Conservation (phyloP, 2,888 invertebrate species). For the Phengaris alcon region DNA sequence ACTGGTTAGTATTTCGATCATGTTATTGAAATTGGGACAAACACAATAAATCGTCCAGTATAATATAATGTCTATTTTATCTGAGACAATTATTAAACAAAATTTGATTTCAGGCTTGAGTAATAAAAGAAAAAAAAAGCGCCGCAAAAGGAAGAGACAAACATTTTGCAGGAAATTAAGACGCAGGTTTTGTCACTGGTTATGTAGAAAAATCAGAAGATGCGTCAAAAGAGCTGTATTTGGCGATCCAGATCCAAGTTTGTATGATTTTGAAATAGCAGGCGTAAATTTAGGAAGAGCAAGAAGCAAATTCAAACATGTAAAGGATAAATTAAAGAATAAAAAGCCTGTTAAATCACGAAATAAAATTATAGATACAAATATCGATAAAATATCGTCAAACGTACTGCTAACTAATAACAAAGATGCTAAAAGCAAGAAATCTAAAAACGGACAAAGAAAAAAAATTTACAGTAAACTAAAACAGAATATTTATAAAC, state of each 20-base stretch:
- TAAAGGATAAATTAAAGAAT: conserved; percentile 42
- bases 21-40: not conserved
- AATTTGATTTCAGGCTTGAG: not conserved
- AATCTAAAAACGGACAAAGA: not conserved
- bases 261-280: conserved; percentile 44
- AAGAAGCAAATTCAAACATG: conserved; percentile 27
- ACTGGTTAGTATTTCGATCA: not conserved
- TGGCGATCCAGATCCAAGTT: conserved; percentile 40
- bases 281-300: conserved; percentile 41
- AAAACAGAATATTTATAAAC: not conserved
- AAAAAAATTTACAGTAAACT: not conserved
- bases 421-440: conserved; percentile 31
- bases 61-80: no score
- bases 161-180: conserved; percentile 27
- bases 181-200: conserved; percentile 42
- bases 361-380: conserved; percentile 27
- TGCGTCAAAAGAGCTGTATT: conserved; percentile 45
- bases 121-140: not conserved
- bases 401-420: conserved; percentile 44
- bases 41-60: no score
- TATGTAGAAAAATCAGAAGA: conserved; percentile 42
- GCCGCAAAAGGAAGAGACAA: not conserved
- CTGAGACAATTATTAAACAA: no score
- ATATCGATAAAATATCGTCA: conserved; percentile 31
- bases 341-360: conserved; percentile 30